These are phyloP conservation scores for Papilio polytes DNA, from an alignment of 1,140 invertebrate genomes.

Conservation along the genomic window DNA sequence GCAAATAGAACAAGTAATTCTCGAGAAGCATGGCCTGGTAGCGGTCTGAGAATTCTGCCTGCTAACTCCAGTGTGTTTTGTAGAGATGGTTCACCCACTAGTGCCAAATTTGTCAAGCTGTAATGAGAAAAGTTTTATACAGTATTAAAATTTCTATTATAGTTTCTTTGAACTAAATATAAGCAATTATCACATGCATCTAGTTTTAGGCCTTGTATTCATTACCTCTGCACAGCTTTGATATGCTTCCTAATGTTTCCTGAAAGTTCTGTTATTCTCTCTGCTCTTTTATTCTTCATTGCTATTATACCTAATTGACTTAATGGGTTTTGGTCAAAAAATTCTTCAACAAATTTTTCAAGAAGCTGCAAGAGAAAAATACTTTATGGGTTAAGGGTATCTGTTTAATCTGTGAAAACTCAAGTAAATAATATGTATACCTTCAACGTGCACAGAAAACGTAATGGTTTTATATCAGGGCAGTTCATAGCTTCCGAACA, in stretches of 20 bases:
- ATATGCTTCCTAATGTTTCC: constrained; percentile 94
- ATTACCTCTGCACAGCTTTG: constrained; percentile 85
- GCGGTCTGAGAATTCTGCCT: constrained; percentile 91
- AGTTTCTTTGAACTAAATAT: too few species aligned
- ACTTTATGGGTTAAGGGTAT: not conserved
- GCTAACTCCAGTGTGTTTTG: constrained; percentile 97
- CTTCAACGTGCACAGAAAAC: constrained; percentile 94
- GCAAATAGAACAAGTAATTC: constrained; percentile 96
- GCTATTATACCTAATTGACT: constrained; percentile 97
- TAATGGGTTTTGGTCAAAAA: constrained; percentile 99
- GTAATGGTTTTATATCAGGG: constrained; percentile 97
- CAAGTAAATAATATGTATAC: constrained; percentile 75
- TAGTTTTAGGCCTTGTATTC: not conserved
- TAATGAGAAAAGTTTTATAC: constrained; percentile 25
- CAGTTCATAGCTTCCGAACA: constrained; percentile 96
- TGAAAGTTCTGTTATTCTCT: constrained; percentile 95
- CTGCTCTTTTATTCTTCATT: constrained; percentile 96
- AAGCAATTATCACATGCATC: too few species aligned
- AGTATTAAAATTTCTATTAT: too few species aligned
- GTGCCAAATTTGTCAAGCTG: constrained; percentile 84
- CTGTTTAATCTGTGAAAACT: not conserved
- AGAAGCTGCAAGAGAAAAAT: constrained; percentile 87
- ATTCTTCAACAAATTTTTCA: constrained; percentile 97
- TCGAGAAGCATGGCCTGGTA: constrained; percentile 96
- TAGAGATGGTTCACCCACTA: constrained; percentile 95